Conservation (phyloP, 2,797 vertebrate genomes). For the Sebastes iracundus region DNA sequence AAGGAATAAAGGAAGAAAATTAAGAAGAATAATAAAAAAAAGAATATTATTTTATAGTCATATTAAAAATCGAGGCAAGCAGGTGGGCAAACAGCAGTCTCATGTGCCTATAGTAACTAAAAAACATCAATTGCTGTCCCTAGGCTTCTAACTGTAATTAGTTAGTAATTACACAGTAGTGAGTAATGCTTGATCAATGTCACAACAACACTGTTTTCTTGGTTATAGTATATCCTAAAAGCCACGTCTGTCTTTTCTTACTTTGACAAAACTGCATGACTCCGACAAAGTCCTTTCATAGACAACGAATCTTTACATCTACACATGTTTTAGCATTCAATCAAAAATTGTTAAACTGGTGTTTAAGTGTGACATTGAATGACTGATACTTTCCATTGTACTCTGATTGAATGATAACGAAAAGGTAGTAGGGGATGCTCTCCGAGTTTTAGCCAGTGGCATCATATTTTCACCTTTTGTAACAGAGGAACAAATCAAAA, state of each 20-base stretch:
- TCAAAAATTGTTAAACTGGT: not conserved
- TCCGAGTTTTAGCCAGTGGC: not conserved
- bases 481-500: not conserved
- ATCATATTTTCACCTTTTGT: not conserved
- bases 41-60: not conserved
- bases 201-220: not conserved
- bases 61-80: not conserved
- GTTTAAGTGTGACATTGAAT: not conserved
- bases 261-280: not conserved
- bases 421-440: not conserved
- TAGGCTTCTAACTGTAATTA: not conserved
- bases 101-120: not conserved
- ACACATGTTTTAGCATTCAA: not conserved
- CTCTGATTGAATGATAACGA: not conserved
- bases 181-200: not conserved
- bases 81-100: not conserved
- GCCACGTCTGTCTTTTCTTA: not conserved
- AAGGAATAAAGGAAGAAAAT: not conserved
- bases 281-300: not conserved
- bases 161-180: not conserved
- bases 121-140: not conserved
- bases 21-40: not conserved
- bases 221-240: not conserved
- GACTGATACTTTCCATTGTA: not conserved
- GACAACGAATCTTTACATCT: not conserved